Evolutionary conservation across 2,888 invertebrate species (phyloP), one percentile per base, ranked within the genome.

Genomic region (Carpatolechia fugitivella): DNA sequence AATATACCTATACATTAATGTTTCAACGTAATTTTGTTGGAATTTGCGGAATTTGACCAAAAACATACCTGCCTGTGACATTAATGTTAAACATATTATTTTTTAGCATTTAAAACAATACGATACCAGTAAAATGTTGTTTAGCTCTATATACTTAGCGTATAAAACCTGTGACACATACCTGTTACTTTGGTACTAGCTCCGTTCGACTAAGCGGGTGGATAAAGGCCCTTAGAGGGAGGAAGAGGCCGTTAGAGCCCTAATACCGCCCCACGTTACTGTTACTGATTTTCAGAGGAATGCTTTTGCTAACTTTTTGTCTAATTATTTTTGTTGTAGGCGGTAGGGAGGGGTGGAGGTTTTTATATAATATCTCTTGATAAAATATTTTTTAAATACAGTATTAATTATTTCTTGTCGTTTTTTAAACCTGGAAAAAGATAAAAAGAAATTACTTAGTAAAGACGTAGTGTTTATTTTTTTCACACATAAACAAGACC

Each of bases 251-350:
- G 62, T 56, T 58, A 57, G 60, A 57, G 58, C 56, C 54, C 58
- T 59, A 56, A 52, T 48, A 50, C 56, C 55, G 7, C 33, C 35
- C 46, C 55, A 60, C 51, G 56, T 60, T 70, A 66, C 64, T 59
- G 56, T 60, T 70, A 66, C 64, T 59, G 65, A 65, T 70, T 71
- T 68, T 64, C 68, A 59, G 57, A 58, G 61, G 58, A 67, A 70
- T 62, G 50, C 60, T 60, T 65, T 40, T 49, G 54, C 56, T 55
- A 62, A 66, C 65, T 66, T 66, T 66, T 60, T 60, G 50, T 63
- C 60, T 62, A 64, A 63, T 65, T 64, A 63, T 69, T 64, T 24
- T 61, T 58, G 59, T 64, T 63, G 65, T 30, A 29, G 24, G n/a
- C n/a, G n/a, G n/a, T 7, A 0, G 10, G 16, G 40, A 6, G 24